These are phyloP conservation scores for Laupala kohalensis DNA, from an alignment of 1,140 invertebrate species.

Conservation along the genomic window DNA sequence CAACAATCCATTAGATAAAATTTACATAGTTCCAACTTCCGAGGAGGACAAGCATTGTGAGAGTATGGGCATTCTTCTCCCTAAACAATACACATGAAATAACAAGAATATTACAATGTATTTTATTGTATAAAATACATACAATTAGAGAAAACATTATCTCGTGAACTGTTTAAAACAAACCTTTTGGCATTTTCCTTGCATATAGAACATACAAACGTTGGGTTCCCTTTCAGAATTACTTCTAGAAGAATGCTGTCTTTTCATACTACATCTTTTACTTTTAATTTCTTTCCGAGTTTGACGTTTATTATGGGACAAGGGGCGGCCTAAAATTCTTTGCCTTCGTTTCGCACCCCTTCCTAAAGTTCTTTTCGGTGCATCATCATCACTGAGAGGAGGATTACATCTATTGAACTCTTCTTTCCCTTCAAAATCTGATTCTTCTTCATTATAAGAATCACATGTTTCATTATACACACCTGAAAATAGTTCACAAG, in stretches of 20 bases:
- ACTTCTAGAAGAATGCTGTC: conserved; percentile 20
- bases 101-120: neutral
- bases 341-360: conserved; percentile 14
- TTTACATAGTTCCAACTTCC: conserved; percentile 91
- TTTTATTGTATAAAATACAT: neutral
- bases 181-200: conserved; percentile 74
- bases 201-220: conserved; percentile 70
- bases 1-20: conserved; percentile 94
- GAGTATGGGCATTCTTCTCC: conserved; percentile 72
- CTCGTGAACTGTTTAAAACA: no score
- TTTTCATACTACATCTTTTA: conserved; percentile 16
- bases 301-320: conserved; percentile 17
- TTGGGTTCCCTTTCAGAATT: conserved; percentile 45
- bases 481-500: neutral
- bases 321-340: conserved; percentile 26
- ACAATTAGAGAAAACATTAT: no score
- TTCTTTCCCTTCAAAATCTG: conserved; percentile 3
- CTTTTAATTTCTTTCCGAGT: conserved; percentile 16
- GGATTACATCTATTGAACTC: neutral
- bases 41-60: conserved; percentile 63
- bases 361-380: neutral
- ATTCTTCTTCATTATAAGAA: conserved; percentile 17
- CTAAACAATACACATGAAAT: conserved; percentile 27
- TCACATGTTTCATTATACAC: conserved; percentile 18
- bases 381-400: neutral